These are phyloP conservation scores for Clostera curtula DNA, from an alignment of 2,888 invertebrate genomes.

Conservation along the genomic window DNA sequence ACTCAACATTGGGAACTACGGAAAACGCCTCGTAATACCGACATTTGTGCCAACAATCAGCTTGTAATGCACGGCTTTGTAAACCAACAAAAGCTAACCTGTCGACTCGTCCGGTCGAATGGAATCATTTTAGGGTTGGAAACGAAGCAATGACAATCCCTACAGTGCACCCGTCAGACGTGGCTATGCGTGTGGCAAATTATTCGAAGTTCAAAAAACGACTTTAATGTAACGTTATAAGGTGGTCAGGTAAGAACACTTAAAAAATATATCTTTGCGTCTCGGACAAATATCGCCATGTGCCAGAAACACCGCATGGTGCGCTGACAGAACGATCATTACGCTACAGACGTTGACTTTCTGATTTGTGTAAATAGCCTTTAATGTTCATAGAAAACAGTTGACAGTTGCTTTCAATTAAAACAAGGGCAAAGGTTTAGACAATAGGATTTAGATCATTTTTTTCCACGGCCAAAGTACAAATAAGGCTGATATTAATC, in stretches of 20 bases:
- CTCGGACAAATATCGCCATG: conserved; percentile 52
- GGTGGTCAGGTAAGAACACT: conserved; percentile 5
- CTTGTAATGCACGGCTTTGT: conserved; percentile 68
- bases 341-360: conserved; percentile 48
- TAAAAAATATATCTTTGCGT: conserved; percentile 19
- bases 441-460: too few species aligned
- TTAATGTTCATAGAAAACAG: conserved; percentile 14
- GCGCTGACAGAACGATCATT: conserved; percentile 64
- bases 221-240: conserved; percentile 19
- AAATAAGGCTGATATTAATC: too few species aligned
- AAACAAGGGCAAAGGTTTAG: conserved; percentile 7
- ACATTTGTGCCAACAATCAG: conserved; percentile 72
- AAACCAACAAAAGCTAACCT: conserved; percentile 72
- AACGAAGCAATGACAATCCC: conserved; percentile 72
- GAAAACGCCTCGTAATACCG: conserved; percentile 64
- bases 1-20: conserved; percentile 48
- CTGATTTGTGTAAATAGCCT: conserved; percentile 43
- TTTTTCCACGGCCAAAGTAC: too few species aligned
- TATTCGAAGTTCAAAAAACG: conserved; percentile 12
- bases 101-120: conserved; percentile 65
- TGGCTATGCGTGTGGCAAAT: conserved; percentile 13
- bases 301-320: conserved; percentile 56
- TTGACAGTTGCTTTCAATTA: conserved; percentile 14
- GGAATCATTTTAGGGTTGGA: conserved; percentile 70
- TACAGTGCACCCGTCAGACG: conserved; percentile 48